Percentiles rank a stretch among this genome's conserved stretches.
Evolutionary conservation across 2,888 invertebrate species (phyloP).

Genomic region (Leptothorax acervorum): DNA sequence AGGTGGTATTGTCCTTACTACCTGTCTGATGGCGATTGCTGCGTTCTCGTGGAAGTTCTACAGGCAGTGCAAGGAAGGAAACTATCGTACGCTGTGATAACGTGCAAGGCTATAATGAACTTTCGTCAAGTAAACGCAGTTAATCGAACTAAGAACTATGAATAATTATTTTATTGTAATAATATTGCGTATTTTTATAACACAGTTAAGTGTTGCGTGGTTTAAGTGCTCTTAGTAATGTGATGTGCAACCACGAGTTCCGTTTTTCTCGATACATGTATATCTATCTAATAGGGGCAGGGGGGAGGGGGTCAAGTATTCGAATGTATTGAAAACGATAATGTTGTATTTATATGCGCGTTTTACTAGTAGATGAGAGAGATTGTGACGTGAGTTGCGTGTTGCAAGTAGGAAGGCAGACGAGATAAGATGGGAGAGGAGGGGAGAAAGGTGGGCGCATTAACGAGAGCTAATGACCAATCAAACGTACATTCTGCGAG

Average conservation of each 20-base stretch:
- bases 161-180: slow-evolving; percentile 74
- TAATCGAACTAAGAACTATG: slow-evolving; percentile 69
- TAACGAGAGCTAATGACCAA: slow-evolving; percentile 67
- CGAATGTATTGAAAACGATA: slow-evolving; percentile 50
- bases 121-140: slow-evolving; percentile 68
- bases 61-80: slow-evolving; percentile 93
- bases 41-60: slow-evolving; percentile 95
- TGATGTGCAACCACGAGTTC: slow-evolving; percentile 72
- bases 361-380: slow-evolving; percentile 53
- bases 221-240: slow-evolving; percentile 78
- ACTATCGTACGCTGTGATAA: slow-evolving; percentile 95
- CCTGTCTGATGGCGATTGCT: slow-evolving; percentile 92
- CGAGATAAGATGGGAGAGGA: not conserved
- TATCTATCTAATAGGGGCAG: not conserved
- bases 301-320: not conserved
- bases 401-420: not conserved
- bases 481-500: slow-evolving; percentile 69
- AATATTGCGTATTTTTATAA: slow-evolving; percentile 77
- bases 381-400: slow-evolving; percentile 17
- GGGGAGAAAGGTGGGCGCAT: not conserved
- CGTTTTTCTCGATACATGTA: slow-evolving; percentile 56
- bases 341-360: slow-evolving; percentile 59
- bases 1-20: slow-evolving; percentile 94
- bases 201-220: slow-evolving; percentile 71
- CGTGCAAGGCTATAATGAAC: slow-evolving; percentile 67